A percentile compares a stretch with the other conserved stretches of the same genome.
Evolutionary conservation across 2,797 vertebrate species (phyloP).

Genomic region (Nannoperca australis): DNA sequence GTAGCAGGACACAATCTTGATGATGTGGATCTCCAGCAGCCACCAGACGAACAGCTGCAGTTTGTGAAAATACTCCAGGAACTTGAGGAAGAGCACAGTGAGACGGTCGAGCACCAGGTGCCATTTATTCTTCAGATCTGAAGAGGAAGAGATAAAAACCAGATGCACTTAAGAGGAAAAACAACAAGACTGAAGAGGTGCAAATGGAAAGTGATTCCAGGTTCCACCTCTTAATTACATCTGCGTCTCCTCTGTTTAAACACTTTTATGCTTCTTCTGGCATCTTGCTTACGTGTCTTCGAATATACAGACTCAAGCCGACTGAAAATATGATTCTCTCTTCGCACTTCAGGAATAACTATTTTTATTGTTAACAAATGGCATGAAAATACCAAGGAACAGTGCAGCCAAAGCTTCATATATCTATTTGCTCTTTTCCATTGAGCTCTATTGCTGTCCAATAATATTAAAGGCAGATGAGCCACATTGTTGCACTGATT

Average conservation of each 20-base stretch:
- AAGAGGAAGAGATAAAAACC: slow-evolving; percentile 48
- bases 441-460: not conserved
- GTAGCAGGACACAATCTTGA: slow-evolving; percentile 96
- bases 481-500: too few species aligned
- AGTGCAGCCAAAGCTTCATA: not conserved
- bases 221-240: slow-evolving; percentile 17
- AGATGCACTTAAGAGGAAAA: slow-evolving; percentile 15
- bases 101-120: slow-evolving; percentile 97
- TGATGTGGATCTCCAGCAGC: slow-evolving; percentile 96
- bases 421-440: not conserved
- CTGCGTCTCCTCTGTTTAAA: slow-evolving; percentile 20
- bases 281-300: not conserved
- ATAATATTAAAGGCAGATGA: not conserved
- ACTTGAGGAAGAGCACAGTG: slow-evolving; percentile 95
- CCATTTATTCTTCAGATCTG: slow-evolving; percentile 97
- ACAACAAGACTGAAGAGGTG: slow-evolving; percentile 13
- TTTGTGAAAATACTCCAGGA: slow-evolving; percentile 97
- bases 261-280: not conserved
- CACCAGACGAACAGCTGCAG: slow-evolving; percentile 98
- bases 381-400: not conserved
- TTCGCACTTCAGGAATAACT: not conserved
- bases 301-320: slow-evolving; percentile 8
- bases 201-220: slow-evolving; percentile 21
- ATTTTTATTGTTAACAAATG: not conserved
- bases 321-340: not conserved